phyloP scores from a whole-genome alignment of 1,140 invertebrate genomes.

The Wasmannia auropunctata region DNA sequence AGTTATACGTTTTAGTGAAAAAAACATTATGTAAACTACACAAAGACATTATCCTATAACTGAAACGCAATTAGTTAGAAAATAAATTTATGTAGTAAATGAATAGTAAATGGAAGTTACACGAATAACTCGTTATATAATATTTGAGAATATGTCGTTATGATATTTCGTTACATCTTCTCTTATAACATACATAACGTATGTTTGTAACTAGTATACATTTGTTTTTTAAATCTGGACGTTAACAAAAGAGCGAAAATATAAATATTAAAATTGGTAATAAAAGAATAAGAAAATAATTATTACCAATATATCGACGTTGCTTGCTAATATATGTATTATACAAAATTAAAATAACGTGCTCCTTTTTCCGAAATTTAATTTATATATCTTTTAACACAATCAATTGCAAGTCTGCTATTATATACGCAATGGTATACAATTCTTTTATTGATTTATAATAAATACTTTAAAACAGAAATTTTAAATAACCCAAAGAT shows the following conservation, averaged over 20 bases:
- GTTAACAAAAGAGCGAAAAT: not conserved
- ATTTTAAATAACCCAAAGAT: not conserved
- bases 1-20: not conserved
- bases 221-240: not conserved
- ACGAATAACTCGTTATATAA: too few relatives aligned
- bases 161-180: not conserved
- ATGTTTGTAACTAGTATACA: not conserved
- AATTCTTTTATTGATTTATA: constrained; percentile 16
- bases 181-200: not conserved
- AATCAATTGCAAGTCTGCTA: constrained; percentile 3
- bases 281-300: not conserved
- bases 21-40: not conserved
- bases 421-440: constrained; percentile 7
- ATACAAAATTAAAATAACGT: constrained; percentile 6
- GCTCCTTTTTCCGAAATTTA: not conserved
- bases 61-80: constrained; percentile 9
- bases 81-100: constrained; percentile 11
- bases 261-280: not conserved
- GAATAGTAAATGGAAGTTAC: not conserved
- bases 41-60: not conserved
- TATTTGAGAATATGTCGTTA: not conserved
- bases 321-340: not conserved
- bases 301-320: not conserved
- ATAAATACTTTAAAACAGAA: not conserved
- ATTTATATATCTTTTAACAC: constrained; percentile 20